phyloP scores from a whole-genome alignment of 2,113 vertebrate genomes.

The Rana temporaria region DNA sequence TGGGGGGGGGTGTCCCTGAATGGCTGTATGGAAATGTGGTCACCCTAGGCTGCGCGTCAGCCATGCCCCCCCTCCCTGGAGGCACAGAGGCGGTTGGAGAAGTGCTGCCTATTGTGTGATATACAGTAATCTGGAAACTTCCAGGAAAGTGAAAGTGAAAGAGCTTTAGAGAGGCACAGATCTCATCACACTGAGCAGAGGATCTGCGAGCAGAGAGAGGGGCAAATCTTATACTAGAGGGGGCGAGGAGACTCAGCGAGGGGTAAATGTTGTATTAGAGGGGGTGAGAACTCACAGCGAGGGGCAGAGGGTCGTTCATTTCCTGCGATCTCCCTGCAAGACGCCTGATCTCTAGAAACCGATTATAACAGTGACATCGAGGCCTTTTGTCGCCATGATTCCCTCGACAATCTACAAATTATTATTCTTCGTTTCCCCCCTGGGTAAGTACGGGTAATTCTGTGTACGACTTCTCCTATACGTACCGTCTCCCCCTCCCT shows the following conservation, averaged over 20 bases:
- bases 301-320: neutral
- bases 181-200: neutral
- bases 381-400: neutral
- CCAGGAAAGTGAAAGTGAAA: conserved; percentile 48
- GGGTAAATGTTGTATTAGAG: neutral
- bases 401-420: conserved; percentile 2
- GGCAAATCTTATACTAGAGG: neutral
- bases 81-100: neutral
- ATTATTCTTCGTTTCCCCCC: neutral
- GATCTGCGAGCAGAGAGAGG: neutral
- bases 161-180: neutral
- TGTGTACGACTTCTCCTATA: neutral
- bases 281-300: too few species aligned
- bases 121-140: neutral
- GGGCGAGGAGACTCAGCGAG: neutral
- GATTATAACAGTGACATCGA: neutral
- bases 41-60: too few species aligned
- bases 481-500: neutral
- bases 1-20: too few species aligned
- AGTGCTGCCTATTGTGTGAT: neutral
- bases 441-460: neutral
- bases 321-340: neutral
- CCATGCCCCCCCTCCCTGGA: too few species aligned
- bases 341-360: neutral
- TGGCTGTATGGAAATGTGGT: too few species aligned